A percentile compares a stretch with the other conserved stretches of the same genome.
Conservation (phyloP, 2,888 invertebrate genomes). For the Dicranocentrus wangi region DNA sequence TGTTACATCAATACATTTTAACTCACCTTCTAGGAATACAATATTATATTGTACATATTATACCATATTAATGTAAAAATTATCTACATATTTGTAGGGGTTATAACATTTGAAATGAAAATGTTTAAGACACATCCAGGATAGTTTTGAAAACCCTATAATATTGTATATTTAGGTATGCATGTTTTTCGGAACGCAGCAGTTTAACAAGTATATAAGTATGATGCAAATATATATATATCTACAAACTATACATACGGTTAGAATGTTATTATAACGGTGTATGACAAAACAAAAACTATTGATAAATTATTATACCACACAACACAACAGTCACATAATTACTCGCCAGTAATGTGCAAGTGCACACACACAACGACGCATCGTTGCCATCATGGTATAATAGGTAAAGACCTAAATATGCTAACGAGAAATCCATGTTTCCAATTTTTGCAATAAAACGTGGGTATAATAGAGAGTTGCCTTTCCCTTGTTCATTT, state of each 20-base stretch:
- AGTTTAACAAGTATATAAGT: too few relatives aligned
- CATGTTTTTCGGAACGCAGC: too few relatives aligned
- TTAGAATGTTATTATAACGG: too few relatives aligned
- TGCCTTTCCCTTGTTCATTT: constrained; percentile 61
- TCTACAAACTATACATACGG: too few relatives aligned
- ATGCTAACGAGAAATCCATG: constrained; percentile 36
- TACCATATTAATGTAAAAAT: background rate
- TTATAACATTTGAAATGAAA: too few relatives aligned
- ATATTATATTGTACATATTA: background rate
- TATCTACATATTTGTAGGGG: too few relatives aligned
- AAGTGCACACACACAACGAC: background rate
- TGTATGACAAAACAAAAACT: too few relatives aligned
- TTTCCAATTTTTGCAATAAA: constrained; percentile 50
- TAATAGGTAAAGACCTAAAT: background rate
- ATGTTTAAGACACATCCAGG: too few relatives aligned
- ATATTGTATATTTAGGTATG: too few relatives aligned
- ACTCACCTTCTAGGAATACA: constrained; percentile 31
- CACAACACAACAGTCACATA: background rate
- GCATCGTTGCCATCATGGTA: background rate
- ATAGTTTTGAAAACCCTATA: too few relatives aligned
- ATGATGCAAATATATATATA: too few relatives aligned
- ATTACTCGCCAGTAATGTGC: constrained; percentile 1
- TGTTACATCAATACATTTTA: constrained; percentile 49
- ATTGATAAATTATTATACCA: too few relatives aligned
- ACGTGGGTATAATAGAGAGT: constrained; percentile 58